Base-by-base conservation (phyloP, 1,140 invertebrate species). In the Cydia fagiglandana region DNA sequence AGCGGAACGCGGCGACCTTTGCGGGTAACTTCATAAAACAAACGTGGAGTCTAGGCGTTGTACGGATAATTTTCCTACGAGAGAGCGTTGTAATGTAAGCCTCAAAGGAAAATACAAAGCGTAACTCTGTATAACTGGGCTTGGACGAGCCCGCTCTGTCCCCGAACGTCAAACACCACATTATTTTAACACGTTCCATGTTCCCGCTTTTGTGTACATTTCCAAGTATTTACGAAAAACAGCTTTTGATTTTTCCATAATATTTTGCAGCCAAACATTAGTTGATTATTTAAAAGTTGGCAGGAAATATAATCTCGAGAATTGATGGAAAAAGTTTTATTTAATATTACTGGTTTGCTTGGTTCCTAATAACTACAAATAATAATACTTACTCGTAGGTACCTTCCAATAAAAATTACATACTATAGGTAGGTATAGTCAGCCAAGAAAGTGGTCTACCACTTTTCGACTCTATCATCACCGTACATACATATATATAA, bases 31-130 rank as follows among this genome's bases (percentile, higher is more conserved):
- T 38, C n/a, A 70, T 70, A 70, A 70, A 70, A 17, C 66, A 70
- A 38, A 17, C 66, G 66, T 41, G 66, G 28, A 68, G 30, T 38
- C 30, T 68, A 68, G 64, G 64, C 64, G 41, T 68, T 34, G 24
- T 34, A n/a, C 30, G 30, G n/a, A 34, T 68, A 68, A 64, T 38
- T 38, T 68, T 10, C 30, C 13, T n/a, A 34, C 64, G 30, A 30
- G 64, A 68, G 34, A 38, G 28, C 66, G 12, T 5, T 38, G 38
- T 38, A 17, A 17, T n/a, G 34, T 41, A 38, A 17, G 34, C 38
- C 7, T 45, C 66, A 70, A 70, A 70, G 66, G 34, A 17, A 70
- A 70, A 34, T 17, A 68, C 66, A 70, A 70, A 70, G 66, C 15
- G 38, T 17, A 53, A 5, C 50, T 17, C 20, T 15, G 66, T 38